Evolutionary conservation across 2,888 invertebrate species (phyloP), one percentile per base, ranked within the genome.

Genomic region (Nomada goodeniana): DNA sequence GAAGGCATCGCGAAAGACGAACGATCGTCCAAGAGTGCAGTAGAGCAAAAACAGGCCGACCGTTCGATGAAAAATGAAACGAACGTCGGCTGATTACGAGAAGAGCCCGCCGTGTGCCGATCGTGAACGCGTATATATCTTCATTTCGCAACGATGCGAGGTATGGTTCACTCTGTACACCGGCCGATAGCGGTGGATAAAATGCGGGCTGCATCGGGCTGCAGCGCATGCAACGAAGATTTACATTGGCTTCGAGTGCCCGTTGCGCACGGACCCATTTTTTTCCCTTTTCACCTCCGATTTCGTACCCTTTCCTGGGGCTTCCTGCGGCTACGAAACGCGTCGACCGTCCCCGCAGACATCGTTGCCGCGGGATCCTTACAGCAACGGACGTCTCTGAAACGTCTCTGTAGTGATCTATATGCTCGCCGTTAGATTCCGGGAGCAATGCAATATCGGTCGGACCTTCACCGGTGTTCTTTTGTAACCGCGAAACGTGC

Each of bases 141-240:
- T 87, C 86, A 88, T 89, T 89, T 90, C 89, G 89, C 88, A 89
- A 89, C 84, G 84, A 80, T 80, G 71, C 82, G 82, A 83, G 83
- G 82, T 82, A 83, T 3, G 47, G 15, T 79, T 87, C 87, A 88
- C 85, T 79, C 86, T 86, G 88, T 88, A 88, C 80, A 76, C 75
- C 78, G 72, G 69, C 76, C 75, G 76, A 67, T 78, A 74, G 69
- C 52, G 59, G 50, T 72, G 83, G 65, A 72, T 74, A 78, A 83
- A 83, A 76, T 64, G 64, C 75, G 13, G 64, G 67, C 50, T 44
- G 65, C 50, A 53, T 64, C 73, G 72, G 64, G 47, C 23, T 23
- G 23, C 69, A 68, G 73, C 64, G 59, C 77, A 81, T 81, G 81
- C 73, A 81, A 64, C 83, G 75, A 83, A 81, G 83, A 83, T 83